Percentiles rank a stretch among this genome's conserved stretches.
phyloP scores from a whole-genome alignment of 2,888 invertebrate species.

The Zeuzera pyrina region DNA sequence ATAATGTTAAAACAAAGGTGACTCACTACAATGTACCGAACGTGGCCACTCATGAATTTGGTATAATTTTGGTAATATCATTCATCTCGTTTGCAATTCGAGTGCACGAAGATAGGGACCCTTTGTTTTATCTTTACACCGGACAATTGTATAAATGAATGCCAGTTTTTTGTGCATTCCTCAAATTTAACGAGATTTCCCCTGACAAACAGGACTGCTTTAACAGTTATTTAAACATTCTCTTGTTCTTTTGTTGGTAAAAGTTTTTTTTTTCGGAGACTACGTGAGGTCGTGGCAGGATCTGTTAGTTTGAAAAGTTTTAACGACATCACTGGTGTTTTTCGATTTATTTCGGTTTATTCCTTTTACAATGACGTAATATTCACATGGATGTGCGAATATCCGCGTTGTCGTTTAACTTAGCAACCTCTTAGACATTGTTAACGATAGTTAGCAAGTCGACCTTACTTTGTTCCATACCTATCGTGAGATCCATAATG shows the following conservation, averaged over 20 bases:
- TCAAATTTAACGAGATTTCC: slow-evolving; percentile 51
- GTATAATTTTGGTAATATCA: slow-evolving; percentile 39
- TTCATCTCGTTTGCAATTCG: slow-evolving; percentile 51
- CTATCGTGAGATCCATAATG: slow-evolving; percentile 27
- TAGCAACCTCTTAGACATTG: slow-evolving; percentile 19
- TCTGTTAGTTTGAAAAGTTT: neutral
- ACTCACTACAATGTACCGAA: too few relatives aligned
- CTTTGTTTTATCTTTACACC: slow-evolving; percentile 45
- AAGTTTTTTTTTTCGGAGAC: slow-evolving; percentile 24
- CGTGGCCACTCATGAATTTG: too few relatives aligned
- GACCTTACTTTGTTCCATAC: slow-evolving; percentile 19
- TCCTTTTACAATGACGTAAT: slow-evolving; percentile 18
- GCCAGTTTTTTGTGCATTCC: slow-evolving; percentile 50
- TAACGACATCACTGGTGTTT: too few relatives aligned
- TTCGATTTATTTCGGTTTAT: too few relatives aligned
- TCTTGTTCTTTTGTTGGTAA: slow-evolving; percentile 29
- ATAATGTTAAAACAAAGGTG: too few relatives aligned
- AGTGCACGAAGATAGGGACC: slow-evolving; percentile 31
- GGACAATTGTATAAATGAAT: slow-evolving; percentile 51
- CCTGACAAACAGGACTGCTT: slow-evolving; percentile 41
- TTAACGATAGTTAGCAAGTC: slow-evolving; percentile 39
- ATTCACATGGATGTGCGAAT: slow-evolving; percentile 23
- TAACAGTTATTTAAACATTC: slow-evolving; percentile 54
- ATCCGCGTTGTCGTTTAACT: slow-evolving; percentile 20
- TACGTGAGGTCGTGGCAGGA: slow-evolving; percentile 28